Conservation (phyloP, 2,888 invertebrate species). For the Octonoba sinensis region DNA sequence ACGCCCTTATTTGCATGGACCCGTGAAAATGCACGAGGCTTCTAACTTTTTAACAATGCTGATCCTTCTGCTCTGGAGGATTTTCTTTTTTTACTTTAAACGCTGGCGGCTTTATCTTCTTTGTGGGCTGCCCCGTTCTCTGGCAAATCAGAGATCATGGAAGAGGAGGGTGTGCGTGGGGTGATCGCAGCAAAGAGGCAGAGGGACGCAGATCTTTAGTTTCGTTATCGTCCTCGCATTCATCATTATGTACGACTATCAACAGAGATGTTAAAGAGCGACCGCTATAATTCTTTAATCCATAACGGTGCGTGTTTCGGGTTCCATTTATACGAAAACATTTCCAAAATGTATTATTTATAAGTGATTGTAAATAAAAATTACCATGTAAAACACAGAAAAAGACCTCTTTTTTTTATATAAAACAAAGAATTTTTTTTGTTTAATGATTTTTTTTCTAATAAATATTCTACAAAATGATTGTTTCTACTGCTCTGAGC, state of each 20-base stretch:
- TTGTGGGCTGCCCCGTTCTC: conserved; percentile 16
- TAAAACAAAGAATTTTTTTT: no score
- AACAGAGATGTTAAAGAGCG: conserved; percentile 18
- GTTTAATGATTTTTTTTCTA: no score
- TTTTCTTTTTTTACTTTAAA: conserved; percentile 20
- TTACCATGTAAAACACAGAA: no score
- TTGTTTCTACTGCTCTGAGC: no score
- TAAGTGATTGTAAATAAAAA: no score
- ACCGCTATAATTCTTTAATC: no score
- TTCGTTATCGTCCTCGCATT: conserved; percentile 49
- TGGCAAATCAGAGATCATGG: conserved; percentile 24
- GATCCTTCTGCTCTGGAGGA: conserved; percentile 6
- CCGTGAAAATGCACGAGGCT: conserved; percentile 7
- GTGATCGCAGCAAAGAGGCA: background rate
- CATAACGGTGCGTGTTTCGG: no score
- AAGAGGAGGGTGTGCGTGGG: background rate
- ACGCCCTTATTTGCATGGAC: conserved; percentile 56
- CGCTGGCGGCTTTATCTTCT: background rate
- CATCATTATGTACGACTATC: conserved; percentile 44
- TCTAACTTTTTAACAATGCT: conserved; percentile 24
- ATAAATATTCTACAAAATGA: no score
- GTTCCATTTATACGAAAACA: no score
- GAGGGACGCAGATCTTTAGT: conserved; percentile 27
- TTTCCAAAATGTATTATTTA: no score
- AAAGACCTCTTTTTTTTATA: no score